These are phyloP conservation scores for Anticlea derivata DNA, from an alignment of 2,888 invertebrate species.

Conservation along the genomic window DNA sequence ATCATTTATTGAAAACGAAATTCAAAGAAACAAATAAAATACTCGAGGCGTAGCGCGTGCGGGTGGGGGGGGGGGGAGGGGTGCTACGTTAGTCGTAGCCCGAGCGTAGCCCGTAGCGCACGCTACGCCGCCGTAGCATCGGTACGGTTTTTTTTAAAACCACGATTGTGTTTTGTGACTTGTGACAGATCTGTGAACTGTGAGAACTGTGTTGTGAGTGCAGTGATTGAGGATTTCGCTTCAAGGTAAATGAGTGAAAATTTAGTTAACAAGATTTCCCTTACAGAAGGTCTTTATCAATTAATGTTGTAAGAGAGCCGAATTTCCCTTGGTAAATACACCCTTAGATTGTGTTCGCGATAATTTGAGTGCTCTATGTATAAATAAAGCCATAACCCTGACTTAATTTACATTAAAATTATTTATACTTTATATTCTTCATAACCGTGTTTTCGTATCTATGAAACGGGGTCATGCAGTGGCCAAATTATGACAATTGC, in stretches of 20 bases:
- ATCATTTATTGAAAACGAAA: conserved; percentile 26
- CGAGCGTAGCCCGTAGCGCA: conserved; percentile 70
- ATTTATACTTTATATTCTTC: too few species aligned
- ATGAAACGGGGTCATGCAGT: conserved; percentile 9
- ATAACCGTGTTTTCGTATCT: neutral
- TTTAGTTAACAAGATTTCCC: conserved; percentile 19
- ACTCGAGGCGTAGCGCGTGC: conserved; percentile 47
- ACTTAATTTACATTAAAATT: neutral
- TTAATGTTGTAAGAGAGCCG: conserved; percentile 4
- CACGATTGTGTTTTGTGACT: conserved; percentile 38
- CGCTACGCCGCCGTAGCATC: conserved; percentile 59
- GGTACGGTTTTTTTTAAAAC: conserved; percentile 24
- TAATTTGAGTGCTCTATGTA: conserved; percentile 29
- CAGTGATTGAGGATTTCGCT: conserved; percentile 44
- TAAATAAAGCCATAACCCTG: conserved; percentile 13
- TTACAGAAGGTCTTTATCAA: neutral
- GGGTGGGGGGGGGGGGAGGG: conserved; percentile 60
- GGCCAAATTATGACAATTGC: conserved; percentile 2
- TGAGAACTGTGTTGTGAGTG: conserved; percentile 52
- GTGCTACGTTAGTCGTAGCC: conserved; percentile 74
- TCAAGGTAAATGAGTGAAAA: conserved; percentile 48
- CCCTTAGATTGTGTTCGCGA: conserved; percentile 35
- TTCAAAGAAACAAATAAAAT: conserved; percentile 43
- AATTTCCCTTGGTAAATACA: conserved; percentile 12
- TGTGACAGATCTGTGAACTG: conserved; percentile 35